phyloP scores from a whole-genome alignment of 2,888 invertebrate species.

The Agrypnus murinus region DNA sequence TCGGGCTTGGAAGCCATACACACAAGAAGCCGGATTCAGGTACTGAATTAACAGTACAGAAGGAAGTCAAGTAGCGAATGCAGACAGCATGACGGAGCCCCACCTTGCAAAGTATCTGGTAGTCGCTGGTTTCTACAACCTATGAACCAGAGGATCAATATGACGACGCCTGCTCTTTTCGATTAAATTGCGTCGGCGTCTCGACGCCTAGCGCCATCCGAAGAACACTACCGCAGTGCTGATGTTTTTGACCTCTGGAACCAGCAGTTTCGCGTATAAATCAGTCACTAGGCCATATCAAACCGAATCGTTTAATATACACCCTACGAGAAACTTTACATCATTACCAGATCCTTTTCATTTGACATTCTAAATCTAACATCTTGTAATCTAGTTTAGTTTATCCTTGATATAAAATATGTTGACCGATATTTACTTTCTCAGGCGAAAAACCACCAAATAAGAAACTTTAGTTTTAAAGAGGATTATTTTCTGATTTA shows the following conservation, averaged over 20 bases:
- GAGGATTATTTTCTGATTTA: too few species aligned
- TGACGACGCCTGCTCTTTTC: slow-evolving; percentile 58
- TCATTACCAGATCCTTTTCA: not conserved
- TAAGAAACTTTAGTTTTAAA: too few species aligned
- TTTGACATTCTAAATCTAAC: slow-evolving; percentile 2
- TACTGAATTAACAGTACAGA: slow-evolving; percentile 51
- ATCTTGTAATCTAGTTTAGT: slow-evolving; percentile 5
- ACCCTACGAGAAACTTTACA: slow-evolving; percentile 18
- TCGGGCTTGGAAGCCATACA: slow-evolving; percentile 60
- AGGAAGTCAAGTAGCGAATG: slow-evolving; percentile 55
- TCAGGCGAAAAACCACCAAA: too few species aligned
- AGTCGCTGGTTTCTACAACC: slow-evolving; percentile 56
- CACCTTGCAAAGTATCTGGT: slow-evolving; percentile 57
- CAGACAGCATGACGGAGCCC: slow-evolving; percentile 59
- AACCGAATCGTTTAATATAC: slow-evolving; percentile 24
- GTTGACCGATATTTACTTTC: not conserved
- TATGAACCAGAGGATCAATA: slow-evolving; percentile 57
- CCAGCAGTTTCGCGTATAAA: slow-evolving; percentile 35
- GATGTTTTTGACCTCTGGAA: slow-evolving; percentile 44
- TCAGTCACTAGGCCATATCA: slow-evolving; percentile 39
- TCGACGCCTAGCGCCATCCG: slow-evolving; percentile 49
- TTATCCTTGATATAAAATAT: not conserved
- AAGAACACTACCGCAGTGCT: slow-evolving; percentile 48
- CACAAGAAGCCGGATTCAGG: slow-evolving; percentile 49
- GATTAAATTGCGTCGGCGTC: slow-evolving; percentile 48